Percentiles rank a stretch among this genome's conserved stretches.
Evolutionary conservation across 1,140 invertebrate species (phyloP).

Genomic region (Sesamia nonagrioides): DNA sequence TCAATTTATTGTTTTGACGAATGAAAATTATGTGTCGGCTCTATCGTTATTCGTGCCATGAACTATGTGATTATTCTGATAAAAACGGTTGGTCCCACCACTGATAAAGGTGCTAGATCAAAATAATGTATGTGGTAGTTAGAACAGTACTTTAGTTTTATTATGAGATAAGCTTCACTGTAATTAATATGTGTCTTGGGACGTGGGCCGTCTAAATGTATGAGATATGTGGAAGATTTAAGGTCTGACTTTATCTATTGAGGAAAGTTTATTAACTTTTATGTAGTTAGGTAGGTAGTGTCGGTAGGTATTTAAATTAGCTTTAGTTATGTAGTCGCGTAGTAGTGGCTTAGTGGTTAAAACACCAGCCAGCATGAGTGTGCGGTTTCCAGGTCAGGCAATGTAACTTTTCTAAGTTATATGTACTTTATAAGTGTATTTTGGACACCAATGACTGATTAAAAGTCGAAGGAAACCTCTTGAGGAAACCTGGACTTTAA

Average conservation of each 20-base stretch:
- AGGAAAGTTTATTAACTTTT: constrained; percentile 30
- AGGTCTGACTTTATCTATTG: not conserved
- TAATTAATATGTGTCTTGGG: constrained; percentile 47
- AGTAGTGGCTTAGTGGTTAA: no score
- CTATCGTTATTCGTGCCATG: constrained; percentile 66
- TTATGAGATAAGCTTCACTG: constrained; percentile 42
- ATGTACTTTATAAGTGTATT: no score
- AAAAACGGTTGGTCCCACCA: constrained; percentile 21
- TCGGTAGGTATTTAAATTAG: no score
- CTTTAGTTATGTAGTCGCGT: no score
- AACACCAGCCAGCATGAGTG: no score
- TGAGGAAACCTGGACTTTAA: no score
- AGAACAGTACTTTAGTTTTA: constrained; percentile 42
- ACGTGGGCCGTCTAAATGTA: constrained; percentile 43
- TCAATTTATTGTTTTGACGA: constrained; percentile 78
- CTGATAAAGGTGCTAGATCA: constrained; percentile 37
- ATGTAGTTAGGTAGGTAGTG: not conserved
- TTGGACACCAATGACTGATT: no score
- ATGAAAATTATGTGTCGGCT: constrained; percentile 72
- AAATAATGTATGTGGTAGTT: constrained; percentile 42
- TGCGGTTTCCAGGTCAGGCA: no score
- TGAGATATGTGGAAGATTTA: constrained; percentile 45
- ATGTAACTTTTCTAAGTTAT: no score
- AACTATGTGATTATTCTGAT: constrained; percentile 62
- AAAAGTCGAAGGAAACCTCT: no score